Base-by-base conservation (phyloP, 2,888 invertebrate genomes). In the Latrodectus elegans region DNA sequence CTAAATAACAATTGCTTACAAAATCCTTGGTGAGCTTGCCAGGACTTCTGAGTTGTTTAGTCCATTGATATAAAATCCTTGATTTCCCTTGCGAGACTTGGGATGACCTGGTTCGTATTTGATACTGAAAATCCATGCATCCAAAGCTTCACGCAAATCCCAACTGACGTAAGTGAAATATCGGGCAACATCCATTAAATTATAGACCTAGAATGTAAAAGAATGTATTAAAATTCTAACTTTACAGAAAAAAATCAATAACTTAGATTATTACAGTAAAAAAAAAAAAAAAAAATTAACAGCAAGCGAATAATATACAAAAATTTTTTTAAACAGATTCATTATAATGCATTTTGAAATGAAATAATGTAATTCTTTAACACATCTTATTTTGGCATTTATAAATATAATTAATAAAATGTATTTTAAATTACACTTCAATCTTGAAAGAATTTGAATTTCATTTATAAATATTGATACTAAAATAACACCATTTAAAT, bases 151-250 rank as follows among this genome's bases (percentile, higher is more conserved):
- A 49, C 83, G 71, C 49, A 90, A 72, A 77, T 90, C 90, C 90
- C 90, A 90, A 65, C 89, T 89, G 14, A 86, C 71, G 51, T 89
- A 89, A 10, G 90, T 90, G n/a, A 90, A 90, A 81, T 89, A 90
- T 11, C 89, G 89, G 65, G 87, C 84, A 14, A 89, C 78, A 84
- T 90, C 90, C 88, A 90, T 90, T 55, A 89, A 49, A 38, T 89
- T 89, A 49, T 89, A 90, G 15, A 90, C 89, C 89, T 89, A 60
- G 38, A 67, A 38, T 10, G 22, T n/a, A 51, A 72, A 17, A 68
- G 1, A 17, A 64, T n/a, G 14, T 17, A 8, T 64, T 64, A 17
- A 38, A 38, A 38, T 38, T 38, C 15, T 64, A 64, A 15, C 15
- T 15, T 64, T 11, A 17, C 15, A 60, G 60, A n/a, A n/a, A 64